These are phyloP conservation scores for Trachops cirrhosus DNA, from an alignment of 2,797 vertebrate species.

Conservation along the genomic window DNA sequence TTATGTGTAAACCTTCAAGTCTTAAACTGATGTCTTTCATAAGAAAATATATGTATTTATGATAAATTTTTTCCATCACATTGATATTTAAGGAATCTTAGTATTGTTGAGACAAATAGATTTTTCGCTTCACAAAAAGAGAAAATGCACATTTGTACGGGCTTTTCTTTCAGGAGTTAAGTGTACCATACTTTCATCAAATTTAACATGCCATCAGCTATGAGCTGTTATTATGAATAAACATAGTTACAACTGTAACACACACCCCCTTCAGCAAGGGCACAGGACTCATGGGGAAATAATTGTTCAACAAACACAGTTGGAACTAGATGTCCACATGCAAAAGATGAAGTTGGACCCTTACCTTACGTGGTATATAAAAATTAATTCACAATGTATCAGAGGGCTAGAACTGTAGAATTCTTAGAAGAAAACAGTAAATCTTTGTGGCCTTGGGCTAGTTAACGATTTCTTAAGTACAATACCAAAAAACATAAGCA, in stretches of 20 bases:
- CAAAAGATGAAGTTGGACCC: not conserved
- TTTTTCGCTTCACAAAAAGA: not conserved
- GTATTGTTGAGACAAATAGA: not conserved
- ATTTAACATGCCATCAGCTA: not conserved
- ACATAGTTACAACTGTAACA: not conserved
- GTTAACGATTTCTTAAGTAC: not conserved
- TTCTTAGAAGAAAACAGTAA: not conserved
- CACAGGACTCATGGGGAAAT: not conserved
- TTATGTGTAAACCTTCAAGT: not conserved
- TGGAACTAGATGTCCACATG: not conserved
- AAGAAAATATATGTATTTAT: constrained; percentile 12
- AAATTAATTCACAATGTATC: not conserved
- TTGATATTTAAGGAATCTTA: constrained; percentile 11
- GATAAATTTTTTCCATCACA: not conserved
- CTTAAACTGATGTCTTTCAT: not conserved
- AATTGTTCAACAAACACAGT: not conserved
- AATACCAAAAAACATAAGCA: not conserved
- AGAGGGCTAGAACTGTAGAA: not conserved
- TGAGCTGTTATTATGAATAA: constrained; percentile 16
- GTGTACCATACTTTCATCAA: not conserved
- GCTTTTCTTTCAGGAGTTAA: not conserved
- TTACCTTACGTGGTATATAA: not conserved
- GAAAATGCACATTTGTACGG: not conserved
- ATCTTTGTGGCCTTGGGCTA: not conserved
- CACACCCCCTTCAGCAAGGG: not conserved